Evolutionary conservation across 2,797 vertebrate genomes (phyloP), one percentile per base, ranked within the genome.

Genomic region (Lithobates sylvaticus): DNA sequence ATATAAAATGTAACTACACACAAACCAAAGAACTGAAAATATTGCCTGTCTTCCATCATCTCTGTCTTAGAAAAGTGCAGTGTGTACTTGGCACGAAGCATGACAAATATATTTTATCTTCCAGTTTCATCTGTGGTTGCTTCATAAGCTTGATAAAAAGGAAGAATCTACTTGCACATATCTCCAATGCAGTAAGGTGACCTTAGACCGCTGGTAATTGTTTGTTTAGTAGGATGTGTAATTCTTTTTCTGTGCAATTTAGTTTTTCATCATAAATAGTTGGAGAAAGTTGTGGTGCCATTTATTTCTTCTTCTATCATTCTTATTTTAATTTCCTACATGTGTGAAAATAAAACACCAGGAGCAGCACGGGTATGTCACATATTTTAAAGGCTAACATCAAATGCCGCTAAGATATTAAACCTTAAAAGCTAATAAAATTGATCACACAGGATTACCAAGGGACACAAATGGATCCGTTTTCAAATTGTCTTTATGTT

Each of bases 221-320:
- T 76, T 86, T 86, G 70, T 69, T 67, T 65, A 10, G 74, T 81
- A 23, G 44, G 61, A 50, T 23, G 61, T 72, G 74, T 68, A 27
- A 72, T 64, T 27, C 39, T 50, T 78, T 86, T 54, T 83, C 61
- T 85, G 76, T 78, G 80, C 73, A 27, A 71, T 65, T 82, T 86
- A 34, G 67, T 50, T 7, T 36, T 42, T 69, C 47, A 15, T 65
- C n/a, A 72, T 36, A 86, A 65, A 82, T 58, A 81, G 34, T 65
- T 44, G 78, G 64, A 76, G 29, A 42, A 26, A 78, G 68, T 44
- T 23, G 29, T 64, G 68, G 26, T 54, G 78, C 72, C 50, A 34
- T 71, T 39, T 68, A 15, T 77, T 76, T 18, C 26, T 65, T 23
- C 23, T 78, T 44, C 15, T 78, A 50, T 7, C 44, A 47, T 69